phyloP scores from a whole-genome alignment of 2,797 vertebrate genomes.

The Huso huso region DNA sequence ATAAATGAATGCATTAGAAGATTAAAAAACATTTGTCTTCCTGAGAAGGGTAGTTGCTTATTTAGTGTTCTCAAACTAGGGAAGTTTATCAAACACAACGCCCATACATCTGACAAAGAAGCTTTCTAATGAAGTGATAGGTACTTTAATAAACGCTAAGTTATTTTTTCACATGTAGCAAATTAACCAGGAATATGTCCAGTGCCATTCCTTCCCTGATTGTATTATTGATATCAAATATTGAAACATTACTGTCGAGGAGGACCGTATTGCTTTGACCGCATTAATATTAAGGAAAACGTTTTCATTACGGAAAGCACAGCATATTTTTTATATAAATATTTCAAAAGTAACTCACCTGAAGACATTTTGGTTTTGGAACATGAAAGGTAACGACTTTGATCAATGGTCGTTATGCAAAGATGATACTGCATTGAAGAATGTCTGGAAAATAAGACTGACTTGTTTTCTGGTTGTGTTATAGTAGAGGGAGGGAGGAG shows the following conservation, averaged over 20 bases:
- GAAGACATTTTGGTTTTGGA: too few species aligned
- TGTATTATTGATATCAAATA: conserved; percentile 7
- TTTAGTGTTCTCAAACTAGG: conserved; percentile 51
- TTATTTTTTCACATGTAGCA: conserved; percentile 21
- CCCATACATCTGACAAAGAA: conserved; percentile 28
- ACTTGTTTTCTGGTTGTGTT: too few species aligned
- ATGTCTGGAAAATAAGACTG: too few species aligned
- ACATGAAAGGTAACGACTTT: too few species aligned
- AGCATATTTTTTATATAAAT: too few species aligned
- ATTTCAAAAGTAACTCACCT: too few species aligned
- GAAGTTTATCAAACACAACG: conserved; percentile 34
- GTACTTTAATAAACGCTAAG: conserved; percentile 43
- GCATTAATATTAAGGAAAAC: too few species aligned
- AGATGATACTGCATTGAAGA: too few species aligned
- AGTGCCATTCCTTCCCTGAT: conserved; percentile 4
- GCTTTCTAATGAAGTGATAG: conserved; percentile 32
- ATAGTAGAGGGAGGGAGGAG: too few species aligned
- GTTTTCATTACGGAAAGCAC: too few species aligned
- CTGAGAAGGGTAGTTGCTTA: conserved; percentile 61
- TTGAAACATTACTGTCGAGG: not conserved
- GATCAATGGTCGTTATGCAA: too few species aligned
- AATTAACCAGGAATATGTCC: conserved; percentile 19
- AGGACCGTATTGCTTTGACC: too few species aligned
- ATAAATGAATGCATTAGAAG: conserved; percentile 82
- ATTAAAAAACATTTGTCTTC: conserved; percentile 85